These are phyloP conservation scores for Tachysurus vachellii DNA, from an alignment of 2,113 vertebrate species.

Conservation along the genomic window DNA sequence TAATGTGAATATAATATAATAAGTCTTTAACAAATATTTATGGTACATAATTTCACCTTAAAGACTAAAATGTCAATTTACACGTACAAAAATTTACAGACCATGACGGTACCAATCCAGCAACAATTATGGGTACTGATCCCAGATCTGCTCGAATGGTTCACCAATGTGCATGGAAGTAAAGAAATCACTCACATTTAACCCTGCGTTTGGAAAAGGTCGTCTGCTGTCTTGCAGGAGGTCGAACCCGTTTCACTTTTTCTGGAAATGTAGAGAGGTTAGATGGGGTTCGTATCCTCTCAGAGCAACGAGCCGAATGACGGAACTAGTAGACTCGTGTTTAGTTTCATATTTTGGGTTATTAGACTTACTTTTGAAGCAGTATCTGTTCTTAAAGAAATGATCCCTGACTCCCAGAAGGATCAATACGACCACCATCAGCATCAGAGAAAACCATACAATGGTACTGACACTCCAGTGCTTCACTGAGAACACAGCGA, in stretches of 20 bases:
- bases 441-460: constrained; percentile 44
- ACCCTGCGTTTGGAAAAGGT: constrained; percentile 5
- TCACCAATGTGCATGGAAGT: background rate
- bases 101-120: background rate
- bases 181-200: constrained; percentile 40
- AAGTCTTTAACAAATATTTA: background rate
- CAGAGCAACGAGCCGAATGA: background rate
- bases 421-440: constrained; percentile 33
- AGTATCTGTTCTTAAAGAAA: constrained; percentile 4
- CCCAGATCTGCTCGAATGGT: background rate
- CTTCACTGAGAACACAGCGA: constrained; percentile 28
- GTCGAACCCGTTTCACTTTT: constrained; percentile 7
- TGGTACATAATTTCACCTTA: background rate
- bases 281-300: background rate
- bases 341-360: background rate
- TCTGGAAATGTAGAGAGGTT: constrained; percentile 4
- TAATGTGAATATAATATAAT: background rate
- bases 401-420: constrained; percentile 16
- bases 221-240: background rate
- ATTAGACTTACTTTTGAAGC: constrained; percentile 32
- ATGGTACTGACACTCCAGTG: constrained; percentile 23
- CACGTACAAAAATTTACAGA: background rate
- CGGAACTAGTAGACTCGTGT: background rate
- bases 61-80: background rate
- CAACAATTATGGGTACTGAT: background rate